Base-by-base conservation (phyloP, 1,140 invertebrate genomes). In the Theocolax elegans region DNA sequence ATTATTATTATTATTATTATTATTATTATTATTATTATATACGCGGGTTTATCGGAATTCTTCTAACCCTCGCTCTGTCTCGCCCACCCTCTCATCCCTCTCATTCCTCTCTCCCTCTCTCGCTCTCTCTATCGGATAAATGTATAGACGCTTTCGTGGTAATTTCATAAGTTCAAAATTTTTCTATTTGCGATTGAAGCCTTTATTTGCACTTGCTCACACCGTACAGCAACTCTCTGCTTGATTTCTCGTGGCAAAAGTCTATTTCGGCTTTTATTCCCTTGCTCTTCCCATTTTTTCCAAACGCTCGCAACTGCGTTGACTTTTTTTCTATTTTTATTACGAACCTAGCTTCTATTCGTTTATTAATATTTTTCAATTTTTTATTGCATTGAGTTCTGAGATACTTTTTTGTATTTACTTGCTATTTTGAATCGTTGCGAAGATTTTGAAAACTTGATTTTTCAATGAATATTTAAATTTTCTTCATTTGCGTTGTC, bases 121-220 rank as follows among this genome's bases (percentile, higher is more conserved):
- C 31, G 9, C 31, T 38, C 27, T 38, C 25, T 40, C 17, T 23
- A 17, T 44, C 56, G 12, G 3, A n/a, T n/a, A 42, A 40, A 25
- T 4, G 21, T 12, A 15, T 3, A 49, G 46, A 49, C 19, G 17
- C 1, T n/a, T n/a, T n/a, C 35, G 19, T 29, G 15, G 21, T 38
- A 38, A 58, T 40, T 54, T 54, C 31, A 58, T 40, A 12, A 40
- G 9, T 8, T 40, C 21, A 35, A n/a, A 58, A 40, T 23, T 58
- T 42, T 25, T 58, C 35, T 40, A 42, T 58, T 40, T 35, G 15
- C 19, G 53, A 54, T 35, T 35, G 29, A 54, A 35, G 29, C 4
- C 17, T 35, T 54, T 19, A 35, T 54, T 19, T 54, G 29, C 9
- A 7, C 17, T 31, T 51, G 25, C 13, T 8, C n/a, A n/a, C n/a